These are phyloP conservation scores for Eristalinus aeneus DNA, from an alignment of 2,888 invertebrate genomes.

Conservation along the genomic window DNA sequence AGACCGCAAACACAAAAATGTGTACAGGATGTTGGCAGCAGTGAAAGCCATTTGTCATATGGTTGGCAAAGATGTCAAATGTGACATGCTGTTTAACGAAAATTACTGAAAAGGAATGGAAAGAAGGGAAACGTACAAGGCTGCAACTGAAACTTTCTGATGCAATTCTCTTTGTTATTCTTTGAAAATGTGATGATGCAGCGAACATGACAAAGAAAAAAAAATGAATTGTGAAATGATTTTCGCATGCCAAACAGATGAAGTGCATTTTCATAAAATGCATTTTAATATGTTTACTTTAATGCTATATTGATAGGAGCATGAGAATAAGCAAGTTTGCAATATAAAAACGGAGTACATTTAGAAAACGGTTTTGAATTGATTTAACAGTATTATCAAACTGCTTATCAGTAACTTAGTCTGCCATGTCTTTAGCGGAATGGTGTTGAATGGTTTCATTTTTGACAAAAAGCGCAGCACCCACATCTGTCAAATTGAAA, in stretches of 20 bases:
- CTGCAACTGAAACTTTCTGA: neutral
- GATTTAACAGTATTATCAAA: too few species aligned
- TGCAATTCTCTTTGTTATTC: neutral
- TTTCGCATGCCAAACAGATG: neutral
- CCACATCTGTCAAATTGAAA: neutral
- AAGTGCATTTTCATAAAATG: too few species aligned
- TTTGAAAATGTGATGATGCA: neutral
- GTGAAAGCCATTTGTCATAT: constrained; percentile 67
- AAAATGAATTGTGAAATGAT: neutral
- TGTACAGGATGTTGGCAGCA: constrained; percentile 69
- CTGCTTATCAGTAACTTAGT: too few species aligned
- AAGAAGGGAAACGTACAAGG: constrained; percentile 45
- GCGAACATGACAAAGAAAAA: neutral
- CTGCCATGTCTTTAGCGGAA: too few species aligned
- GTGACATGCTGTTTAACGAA: constrained; percentile 46
- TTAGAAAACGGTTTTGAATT: too few species aligned
- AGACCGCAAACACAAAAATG: constrained; percentile 67
- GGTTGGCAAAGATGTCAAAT: constrained; percentile 57
- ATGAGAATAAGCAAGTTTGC: too few species aligned
- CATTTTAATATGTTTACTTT: too few species aligned
- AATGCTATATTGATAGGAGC: too few species aligned
- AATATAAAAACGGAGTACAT: too few species aligned
- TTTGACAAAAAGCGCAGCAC: neutral
- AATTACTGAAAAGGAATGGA: neutral
- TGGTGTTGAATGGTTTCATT: neutral